Base-by-base conservation (phyloP, 2,113 vertebrate genomes). In the Gila orcuttii region DNA sequence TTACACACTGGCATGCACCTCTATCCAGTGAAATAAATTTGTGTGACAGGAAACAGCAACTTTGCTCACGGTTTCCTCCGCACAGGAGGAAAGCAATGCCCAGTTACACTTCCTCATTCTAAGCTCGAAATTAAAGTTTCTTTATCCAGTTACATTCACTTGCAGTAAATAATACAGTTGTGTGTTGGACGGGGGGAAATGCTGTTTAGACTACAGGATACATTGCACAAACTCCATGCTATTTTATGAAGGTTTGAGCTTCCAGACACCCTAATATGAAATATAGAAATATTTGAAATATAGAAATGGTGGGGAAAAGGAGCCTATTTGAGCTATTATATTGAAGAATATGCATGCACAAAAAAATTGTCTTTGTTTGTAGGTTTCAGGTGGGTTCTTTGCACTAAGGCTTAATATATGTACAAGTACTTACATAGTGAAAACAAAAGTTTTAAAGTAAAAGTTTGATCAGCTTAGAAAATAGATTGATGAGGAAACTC, bases 21-120 rank as follows among this genome's bases (percentile, higher is more conserved):
- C 9, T 68, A 64, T 82, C 55, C 31, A 59, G 78, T 73, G 64
- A 36, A 88, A 50, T 21, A 79, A 11, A 85, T 79, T 79, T 87
- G 60, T 87, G 45, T 69, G n/a, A 83, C 79, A 89, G 88, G 83
- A 87, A 89, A 69, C 81, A 83, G 64, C 64, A 79, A 73, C 66
- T 57, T 77, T 71, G 71, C 82, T 84, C 78, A 78, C 4, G 0
- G 78, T 64, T 87, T 87, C 83, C 86, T 85, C 47, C 23, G 23
- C 60, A 84, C 28, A 33, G 64, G 45, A 62, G 36, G 52, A 39
- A 25, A 85, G 62, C n/a, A 82, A 36, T 86, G 68, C 55, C 84
- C 57, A 79, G 12, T 47, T 69, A 52, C 50, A 77, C 47, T 73
- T 69, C 82, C 78, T 84, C 64, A 85, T 82, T 89, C 50, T 31